Evolutionary conservation across 2,113 vertebrate species (phyloP), one percentile per base, ranked within the genome.

Genomic region (Anhinga rufa): DNA sequence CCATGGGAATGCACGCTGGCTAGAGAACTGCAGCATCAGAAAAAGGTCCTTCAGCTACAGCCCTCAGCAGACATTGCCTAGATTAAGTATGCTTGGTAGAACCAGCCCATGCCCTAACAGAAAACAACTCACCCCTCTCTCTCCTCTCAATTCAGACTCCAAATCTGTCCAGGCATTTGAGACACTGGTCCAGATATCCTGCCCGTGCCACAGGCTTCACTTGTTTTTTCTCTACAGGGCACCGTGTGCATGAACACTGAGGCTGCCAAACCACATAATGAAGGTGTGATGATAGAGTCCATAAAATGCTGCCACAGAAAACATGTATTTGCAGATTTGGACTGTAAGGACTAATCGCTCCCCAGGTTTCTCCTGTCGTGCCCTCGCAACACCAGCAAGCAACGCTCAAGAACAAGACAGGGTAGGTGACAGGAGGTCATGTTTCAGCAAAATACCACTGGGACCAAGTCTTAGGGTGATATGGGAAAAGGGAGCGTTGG

Each of bases 401-500:
- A 70, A 88, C 34, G 15, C 44, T 44, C 65, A 84, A 61, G 66
- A 86, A 71, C 18, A 81, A 52, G 24, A 40, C 31, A 48, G 38
- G 5, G 34, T 28, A 76, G 22, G 28, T 16, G n/a, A 80, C 49
- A 77, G 42, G 20, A 87, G 22, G 14, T 87, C 34, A 61, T 2
- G 15, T 65, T 91, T 82, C 61, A 89, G 44, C 14, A 65, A 65
- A 77, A 70, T 25, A 85, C 8, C 40, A 54, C 18, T 48, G 19
- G 12, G 26, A 87, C 16, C 10, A 80, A 87, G 46, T n/a, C 87
- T 38, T 82, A 40, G 44, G 20, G 7, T 32, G 18, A 68, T 77
- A 74, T 0, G 3, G 17, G 40, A 17, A 57, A 88, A 58, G 15
- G 14, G 24, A 68, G 10, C 4, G 1, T 10, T 52, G 31, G 7